Conservation (phyloP, 1,140 invertebrate genomes). For the Asbolus verrucosus region DNA sequence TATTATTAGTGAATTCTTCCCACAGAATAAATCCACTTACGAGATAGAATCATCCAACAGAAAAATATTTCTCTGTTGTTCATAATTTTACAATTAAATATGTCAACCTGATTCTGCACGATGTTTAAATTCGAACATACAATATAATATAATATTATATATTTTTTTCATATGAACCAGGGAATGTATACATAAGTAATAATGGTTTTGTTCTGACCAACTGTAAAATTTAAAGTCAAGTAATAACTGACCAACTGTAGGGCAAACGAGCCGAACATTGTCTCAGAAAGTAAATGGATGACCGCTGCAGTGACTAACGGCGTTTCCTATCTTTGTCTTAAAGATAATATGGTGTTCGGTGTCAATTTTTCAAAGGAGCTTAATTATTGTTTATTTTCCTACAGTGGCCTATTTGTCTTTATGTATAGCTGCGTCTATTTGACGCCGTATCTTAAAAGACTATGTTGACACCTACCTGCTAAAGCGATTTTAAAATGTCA, state of each 20-base stretch:
- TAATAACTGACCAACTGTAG: conserved; percentile 25
- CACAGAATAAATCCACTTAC: too few species aligned
- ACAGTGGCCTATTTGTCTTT: conserved; percentile 41
- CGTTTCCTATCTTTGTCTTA: conserved; percentile 42
- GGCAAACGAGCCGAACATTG: conserved; percentile 43
- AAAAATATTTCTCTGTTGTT: too few species aligned
- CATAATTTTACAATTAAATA: too few species aligned
- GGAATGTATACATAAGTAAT: conserved; percentile 7
- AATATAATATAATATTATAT: conserved; percentile 5
- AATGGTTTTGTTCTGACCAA: conserved; percentile 25
- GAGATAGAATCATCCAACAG: too few species aligned
- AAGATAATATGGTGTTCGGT: conserved; percentile 38
- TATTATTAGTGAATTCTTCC: too few species aligned
- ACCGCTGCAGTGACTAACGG: conserved; percentile 43
- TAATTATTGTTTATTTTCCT: conserved; percentile 46
- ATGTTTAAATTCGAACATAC: too few species aligned
- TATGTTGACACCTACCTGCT: conserved; percentile 40
- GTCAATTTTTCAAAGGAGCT: conserved; percentile 42
- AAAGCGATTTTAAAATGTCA: conserved; percentile 26
- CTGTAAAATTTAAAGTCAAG: conserved; percentile 33
- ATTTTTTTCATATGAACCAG: neutral
- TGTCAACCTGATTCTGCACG: too few species aligned
- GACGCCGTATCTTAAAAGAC: conserved; percentile 29
- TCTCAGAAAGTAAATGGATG: conserved; percentile 44
- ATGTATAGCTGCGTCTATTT: conserved; percentile 10